These are phyloP conservation scores for Chionoecetes opilio DNA, from an alignment of 1,140 invertebrate species.

Conservation along the genomic window DNA sequence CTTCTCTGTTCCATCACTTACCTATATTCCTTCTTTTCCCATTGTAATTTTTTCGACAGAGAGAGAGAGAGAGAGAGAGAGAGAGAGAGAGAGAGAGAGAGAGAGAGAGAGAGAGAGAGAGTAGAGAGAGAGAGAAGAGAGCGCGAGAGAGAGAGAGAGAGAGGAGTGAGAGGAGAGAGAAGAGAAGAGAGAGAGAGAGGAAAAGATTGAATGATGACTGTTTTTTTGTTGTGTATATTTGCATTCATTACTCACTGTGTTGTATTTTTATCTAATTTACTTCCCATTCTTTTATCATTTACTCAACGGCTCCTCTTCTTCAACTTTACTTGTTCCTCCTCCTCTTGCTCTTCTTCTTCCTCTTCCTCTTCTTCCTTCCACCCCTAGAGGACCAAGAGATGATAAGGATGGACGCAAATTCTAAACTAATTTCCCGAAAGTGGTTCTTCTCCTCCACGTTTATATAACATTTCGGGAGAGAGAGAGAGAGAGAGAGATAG, in stretches of 20 bases:
- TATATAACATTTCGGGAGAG: background rate
- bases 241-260: background rate
- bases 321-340: background rate
- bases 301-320: background rate
- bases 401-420: background rate
- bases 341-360: background rate
- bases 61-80: no score
- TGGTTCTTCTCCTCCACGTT: background rate
- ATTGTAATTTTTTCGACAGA: no score
- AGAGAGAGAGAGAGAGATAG: background rate
- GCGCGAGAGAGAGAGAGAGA: no score
- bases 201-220: background rate
- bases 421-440: constrained; percentile 31
- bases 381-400: background rate
- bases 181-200: no score
- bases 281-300: background rate
- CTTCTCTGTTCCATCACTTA: no score
- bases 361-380: background rate
- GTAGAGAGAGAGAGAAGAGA: no score
- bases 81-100: no score
- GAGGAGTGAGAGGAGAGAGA: no score
- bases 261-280: background rate
- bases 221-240: background rate
- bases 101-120: no score
- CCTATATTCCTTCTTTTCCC: no score